A percentile compares a stretch with the other conserved stretches of the same genome.
Conservation (phyloP, 2,888 invertebrate species). For the Rotaria magnacalcarata region DNA sequence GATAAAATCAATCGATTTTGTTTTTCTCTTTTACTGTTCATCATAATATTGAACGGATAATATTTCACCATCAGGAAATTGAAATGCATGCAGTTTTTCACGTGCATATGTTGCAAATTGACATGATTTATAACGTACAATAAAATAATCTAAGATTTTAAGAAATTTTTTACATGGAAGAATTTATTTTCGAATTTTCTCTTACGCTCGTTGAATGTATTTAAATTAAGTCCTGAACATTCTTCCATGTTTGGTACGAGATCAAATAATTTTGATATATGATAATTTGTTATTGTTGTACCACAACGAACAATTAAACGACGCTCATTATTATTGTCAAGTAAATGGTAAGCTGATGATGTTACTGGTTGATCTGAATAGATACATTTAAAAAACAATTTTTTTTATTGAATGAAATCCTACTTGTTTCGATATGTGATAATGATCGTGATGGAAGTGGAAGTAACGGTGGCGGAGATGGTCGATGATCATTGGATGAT, state of each 20-base stretch:
- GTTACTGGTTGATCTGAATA: not conserved
- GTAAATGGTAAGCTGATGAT: not conserved
- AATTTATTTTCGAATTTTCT: not conserved
- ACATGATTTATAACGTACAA: constrained; percentile 70
- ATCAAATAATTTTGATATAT: constrained; percentile 73
- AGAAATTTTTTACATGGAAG: too few relatives aligned
- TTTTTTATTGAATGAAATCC: not conserved
- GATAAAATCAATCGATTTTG: too few relatives aligned
- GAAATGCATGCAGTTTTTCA: constrained; percentile 81
- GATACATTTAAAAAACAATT: not conserved
- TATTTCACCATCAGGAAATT: constrained; percentile 80
- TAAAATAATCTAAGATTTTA: constrained; percentile 60
- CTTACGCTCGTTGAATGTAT: constrained; percentile 46
- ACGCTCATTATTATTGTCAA: not conserved
- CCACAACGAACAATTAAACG: not conserved
- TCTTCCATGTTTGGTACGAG: constrained; percentile 72
- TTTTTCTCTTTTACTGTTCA: not conserved
- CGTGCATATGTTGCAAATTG: constrained; percentile 72
- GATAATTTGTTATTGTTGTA: constrained; percentile 49
- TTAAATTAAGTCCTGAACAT: constrained; percentile 58
- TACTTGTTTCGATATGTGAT: not conserved
- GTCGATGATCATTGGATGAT: constrained; percentile 5
- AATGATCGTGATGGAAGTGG: not conserved
- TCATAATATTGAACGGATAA: constrained; percentile 71
- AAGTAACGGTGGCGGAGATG: not conserved